Conservation (phyloP, 1,140 invertebrate species). For the Phocides pigmalion region DNA sequence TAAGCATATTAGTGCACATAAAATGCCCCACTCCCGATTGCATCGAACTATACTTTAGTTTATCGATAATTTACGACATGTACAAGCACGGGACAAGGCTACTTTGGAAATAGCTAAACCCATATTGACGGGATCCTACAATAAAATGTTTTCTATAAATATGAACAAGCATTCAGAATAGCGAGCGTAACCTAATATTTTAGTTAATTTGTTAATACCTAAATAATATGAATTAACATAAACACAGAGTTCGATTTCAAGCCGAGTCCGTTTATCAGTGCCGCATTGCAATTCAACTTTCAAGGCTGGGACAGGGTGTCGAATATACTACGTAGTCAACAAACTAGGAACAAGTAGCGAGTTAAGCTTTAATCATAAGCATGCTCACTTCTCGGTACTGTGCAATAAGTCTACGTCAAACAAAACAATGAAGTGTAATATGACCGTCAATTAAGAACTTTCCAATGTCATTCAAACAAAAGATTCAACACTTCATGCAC, state of each 20-base stretch:
- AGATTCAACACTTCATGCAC: slow-evolving; percentile 52
- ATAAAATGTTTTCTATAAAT: no score
- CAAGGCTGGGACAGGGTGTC: slow-evolving; percentile 59
- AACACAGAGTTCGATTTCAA: slow-evolving; percentile 52
- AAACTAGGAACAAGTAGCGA: no score
- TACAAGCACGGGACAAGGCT: no score
- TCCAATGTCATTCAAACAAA: slow-evolving; percentile 59
- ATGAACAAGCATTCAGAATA: no score
- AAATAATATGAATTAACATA: slow-evolving; percentile 66
- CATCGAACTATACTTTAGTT: no score
- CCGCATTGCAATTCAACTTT: slow-evolving; percentile 62
- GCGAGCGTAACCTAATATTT: no score
- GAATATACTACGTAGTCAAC: slow-evolving; percentile 29
- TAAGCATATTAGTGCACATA: no score
- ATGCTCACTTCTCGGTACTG: slow-evolving; percentile 31
- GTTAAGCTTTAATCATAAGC: slow-evolving; percentile 32
- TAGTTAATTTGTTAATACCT: slow-evolving; percentile 59
- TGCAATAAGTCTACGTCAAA: slow-evolving; percentile 14
- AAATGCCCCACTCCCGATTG: no score
- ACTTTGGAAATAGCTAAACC: no score
- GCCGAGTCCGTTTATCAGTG: slow-evolving; percentile 52
- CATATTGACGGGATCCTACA: no score
- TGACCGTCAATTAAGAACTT: slow-evolving; percentile 41
- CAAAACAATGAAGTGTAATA: slow-evolving; percentile 31
- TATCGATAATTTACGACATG: no score